A percentile compares a stretch with the other conserved stretches of the same genome.
Conservation (phyloP, 2,888 invertebrate genomes). For the Ormyrus pomaceus region DNA sequence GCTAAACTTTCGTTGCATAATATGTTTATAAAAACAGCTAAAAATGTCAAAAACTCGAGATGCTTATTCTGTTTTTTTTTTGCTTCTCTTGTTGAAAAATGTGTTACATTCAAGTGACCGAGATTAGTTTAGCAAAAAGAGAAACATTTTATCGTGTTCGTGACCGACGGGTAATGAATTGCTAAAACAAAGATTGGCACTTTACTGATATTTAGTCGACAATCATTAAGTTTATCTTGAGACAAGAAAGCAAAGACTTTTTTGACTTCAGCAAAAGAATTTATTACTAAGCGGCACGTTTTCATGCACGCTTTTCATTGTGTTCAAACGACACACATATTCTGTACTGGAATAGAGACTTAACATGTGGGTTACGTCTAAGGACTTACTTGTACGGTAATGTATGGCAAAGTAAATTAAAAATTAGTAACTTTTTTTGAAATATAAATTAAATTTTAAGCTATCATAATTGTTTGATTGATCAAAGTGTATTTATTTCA, state of each 20-base stretch:
- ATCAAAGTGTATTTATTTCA: too few species aligned
- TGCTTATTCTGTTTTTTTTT: conserved; percentile 15
- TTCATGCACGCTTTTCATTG: conserved; percentile 17
- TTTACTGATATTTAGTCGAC: conserved; percentile 35
- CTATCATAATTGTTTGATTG: too few species aligned
- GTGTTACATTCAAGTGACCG: conserved; percentile 36
- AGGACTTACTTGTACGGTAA: too few species aligned
- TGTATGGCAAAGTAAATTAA: too few species aligned
- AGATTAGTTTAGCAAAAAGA: conserved; percentile 32
- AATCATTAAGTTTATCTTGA: conserved; percentile 44
- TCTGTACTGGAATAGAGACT: too few species aligned
- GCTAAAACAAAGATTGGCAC: conserved; percentile 49
- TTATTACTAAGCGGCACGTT: conserved; percentile 41
- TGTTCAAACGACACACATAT: conserved; percentile 20
- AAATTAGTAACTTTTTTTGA: neutral
- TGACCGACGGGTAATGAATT: conserved; percentile 37
- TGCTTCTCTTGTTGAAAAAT: conserved; percentile 17
- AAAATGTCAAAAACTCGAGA: conserved; percentile 23
- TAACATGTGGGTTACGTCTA: too few species aligned
- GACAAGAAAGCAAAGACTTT: conserved; percentile 24
- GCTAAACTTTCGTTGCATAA: neutral
- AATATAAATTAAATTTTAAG: neutral
- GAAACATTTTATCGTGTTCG: conserved; percentile 53
- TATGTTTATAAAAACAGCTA: conserved; percentile 18
- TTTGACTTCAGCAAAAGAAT: conserved; percentile 35